These are phyloP conservation scores for Peromyscus polionotus DNA, from an alignment of 2,113 vertebrate genomes.

Conservation along the genomic window DNA sequence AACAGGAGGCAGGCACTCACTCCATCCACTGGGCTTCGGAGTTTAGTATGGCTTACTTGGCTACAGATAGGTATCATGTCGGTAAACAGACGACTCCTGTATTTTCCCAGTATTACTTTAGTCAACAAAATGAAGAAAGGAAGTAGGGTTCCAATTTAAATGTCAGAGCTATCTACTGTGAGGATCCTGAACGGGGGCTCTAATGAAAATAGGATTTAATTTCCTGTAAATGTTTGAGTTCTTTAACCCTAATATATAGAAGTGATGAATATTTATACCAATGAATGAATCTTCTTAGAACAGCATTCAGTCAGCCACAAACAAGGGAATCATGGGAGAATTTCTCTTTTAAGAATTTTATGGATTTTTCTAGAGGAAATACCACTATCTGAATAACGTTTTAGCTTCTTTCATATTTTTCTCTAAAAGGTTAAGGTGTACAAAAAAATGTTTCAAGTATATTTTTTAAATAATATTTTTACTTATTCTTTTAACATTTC, in stretches of 20 bases:
- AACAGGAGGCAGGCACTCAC: conserved; percentile 58
- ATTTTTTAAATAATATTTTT: not conserved
- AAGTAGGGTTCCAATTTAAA: conserved; percentile 76
- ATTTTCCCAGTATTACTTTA: conserved; percentile 71
- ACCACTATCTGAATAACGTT: conserved; percentile 7
- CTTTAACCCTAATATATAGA: conserved; percentile 74
- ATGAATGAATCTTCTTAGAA: conserved; percentile 14
- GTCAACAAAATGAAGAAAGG: conserved; percentile 77
- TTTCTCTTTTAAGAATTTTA: conserved; percentile 14
- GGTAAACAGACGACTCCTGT: conserved; percentile 70
- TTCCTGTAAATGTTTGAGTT: conserved; percentile 81
- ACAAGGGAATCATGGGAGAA: conserved; percentile 19
- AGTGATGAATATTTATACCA: conserved; percentile 78
- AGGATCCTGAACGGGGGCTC: conserved; percentile 66
- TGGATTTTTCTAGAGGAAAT: conserved; percentile 57
- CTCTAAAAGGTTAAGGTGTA: conserved; percentile 31
- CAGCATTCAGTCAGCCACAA: not conserved
- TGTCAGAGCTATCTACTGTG: conserved; percentile 69
- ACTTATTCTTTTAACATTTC: not conserved
- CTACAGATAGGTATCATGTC: conserved; percentile 54
- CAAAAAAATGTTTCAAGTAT: not conserved
- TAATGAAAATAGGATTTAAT: conserved; percentile 83
- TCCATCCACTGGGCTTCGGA: conserved; percentile 45
- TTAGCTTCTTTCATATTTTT: conserved; percentile 15
- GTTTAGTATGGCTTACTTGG: conserved; percentile 48